Conservation (phyloP, 1,140 invertebrate genomes). For the Holcopasites calliopsidis region DNA sequence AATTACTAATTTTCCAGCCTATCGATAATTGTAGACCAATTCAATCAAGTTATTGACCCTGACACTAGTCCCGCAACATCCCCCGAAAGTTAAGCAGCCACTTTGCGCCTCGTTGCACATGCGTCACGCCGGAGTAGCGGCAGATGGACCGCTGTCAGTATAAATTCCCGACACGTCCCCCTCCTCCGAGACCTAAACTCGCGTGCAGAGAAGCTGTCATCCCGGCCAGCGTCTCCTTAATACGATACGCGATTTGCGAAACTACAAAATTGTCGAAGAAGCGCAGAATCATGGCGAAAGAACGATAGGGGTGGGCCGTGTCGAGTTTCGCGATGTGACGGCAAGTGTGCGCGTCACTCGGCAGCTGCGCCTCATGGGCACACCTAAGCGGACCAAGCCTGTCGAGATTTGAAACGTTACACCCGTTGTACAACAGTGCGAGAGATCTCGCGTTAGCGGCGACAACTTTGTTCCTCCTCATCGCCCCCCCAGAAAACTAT, state of each 20-base stretch:
- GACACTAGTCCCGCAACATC: too few relatives aligned
- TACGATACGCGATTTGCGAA: not conserved
- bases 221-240: constrained; percentile 30
- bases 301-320: constrained; percentile 37
- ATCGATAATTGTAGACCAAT: too few relatives aligned
- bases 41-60: too few relatives aligned
- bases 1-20: too few relatives aligned
- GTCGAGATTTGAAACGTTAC: constrained; percentile 69
- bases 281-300: not conserved
- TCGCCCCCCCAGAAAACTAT: not conserved
- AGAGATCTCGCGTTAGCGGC: constrained; percentile 8
- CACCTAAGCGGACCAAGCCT: constrained; percentile 44
- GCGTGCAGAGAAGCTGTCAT: too few relatives aligned
- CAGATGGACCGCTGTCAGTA: too few relatives aligned
- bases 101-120: too few relatives aligned
- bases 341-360: constrained; percentile 63
- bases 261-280: constrained; percentile 1
- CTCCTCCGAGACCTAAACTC: too few relatives aligned
- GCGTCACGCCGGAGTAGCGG: too few relatives aligned
- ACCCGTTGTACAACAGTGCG: constrained; percentile 44
- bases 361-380: constrained; percentile 54
- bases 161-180: too few relatives aligned
- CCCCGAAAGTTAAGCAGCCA: too few relatives aligned
- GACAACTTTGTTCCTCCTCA: constrained; percentile 26
- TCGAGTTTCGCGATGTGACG: constrained; percentile 64